A percentile compares a stretch with the other conserved stretches of the same genome.
Evolutionary conservation across 2,888 invertebrate genomes (phyloP).

Genomic region (Ditula angustiorana): DNA sequence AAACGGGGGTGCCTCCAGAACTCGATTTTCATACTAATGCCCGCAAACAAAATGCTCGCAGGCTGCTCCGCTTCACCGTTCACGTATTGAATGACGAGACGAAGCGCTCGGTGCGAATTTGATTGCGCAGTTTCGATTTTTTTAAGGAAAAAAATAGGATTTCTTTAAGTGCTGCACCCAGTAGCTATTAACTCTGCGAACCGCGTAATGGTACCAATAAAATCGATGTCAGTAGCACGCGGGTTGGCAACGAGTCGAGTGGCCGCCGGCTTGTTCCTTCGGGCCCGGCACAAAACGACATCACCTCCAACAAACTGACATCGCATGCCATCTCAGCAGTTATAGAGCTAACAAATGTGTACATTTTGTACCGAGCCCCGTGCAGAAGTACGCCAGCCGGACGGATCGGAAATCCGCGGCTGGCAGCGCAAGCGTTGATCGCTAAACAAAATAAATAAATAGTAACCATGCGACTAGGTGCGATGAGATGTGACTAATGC

Average conservation of each 20-base stretch:
- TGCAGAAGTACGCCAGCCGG: not conserved
- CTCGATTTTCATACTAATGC: too few species aligned
- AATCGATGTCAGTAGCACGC: not conserved
- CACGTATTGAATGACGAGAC: too few species aligned
- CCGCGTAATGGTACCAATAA: not conserved
- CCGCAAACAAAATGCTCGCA: too few species aligned
- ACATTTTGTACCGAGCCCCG: not conserved
- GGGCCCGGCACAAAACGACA: not conserved
- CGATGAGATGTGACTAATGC: constrained; percentile 57
- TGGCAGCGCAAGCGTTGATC: constrained; percentile 48
- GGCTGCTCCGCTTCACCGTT: too few species aligned
- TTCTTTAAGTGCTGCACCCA: too few species aligned
- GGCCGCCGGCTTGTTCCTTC: constrained; percentile 8
- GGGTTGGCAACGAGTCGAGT: constrained; percentile 22
- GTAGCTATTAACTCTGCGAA: not conserved
- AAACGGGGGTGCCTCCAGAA: too few species aligned
- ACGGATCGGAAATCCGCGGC: constrained; percentile 42
- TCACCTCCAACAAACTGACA: not conserved
- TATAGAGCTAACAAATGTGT: not conserved
- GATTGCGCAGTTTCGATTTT: too few species aligned
- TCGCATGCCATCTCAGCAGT: too few species aligned
- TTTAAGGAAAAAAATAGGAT: too few species aligned
- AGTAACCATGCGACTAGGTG: constrained; percentile 58
- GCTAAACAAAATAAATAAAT: constrained; percentile 52
- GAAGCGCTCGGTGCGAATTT: too few species aligned